Evolutionary conservation across 2,797 vertebrate genomes (phyloP).

Genomic region (Taenioides sp.): DNA sequence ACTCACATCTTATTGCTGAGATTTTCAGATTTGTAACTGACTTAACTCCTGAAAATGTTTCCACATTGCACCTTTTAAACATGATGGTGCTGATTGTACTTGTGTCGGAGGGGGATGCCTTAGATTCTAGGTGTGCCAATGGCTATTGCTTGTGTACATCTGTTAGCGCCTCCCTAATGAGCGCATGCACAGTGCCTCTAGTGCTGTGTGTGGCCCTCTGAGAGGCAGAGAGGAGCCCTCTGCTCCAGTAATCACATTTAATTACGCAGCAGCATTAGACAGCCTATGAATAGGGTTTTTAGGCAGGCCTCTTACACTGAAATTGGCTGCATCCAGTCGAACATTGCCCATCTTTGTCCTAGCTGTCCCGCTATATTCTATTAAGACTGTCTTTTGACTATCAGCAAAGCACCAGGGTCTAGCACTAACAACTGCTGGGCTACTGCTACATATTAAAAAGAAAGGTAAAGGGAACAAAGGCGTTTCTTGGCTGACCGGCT

Average conservation of each 20-base stretch:
- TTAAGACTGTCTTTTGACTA: constrained; percentile 81
- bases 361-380: constrained; percentile 73
- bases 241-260: constrained; percentile 87
- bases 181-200: constrained; percentile 64
- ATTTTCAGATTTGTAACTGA: constrained; percentile 16
- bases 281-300: constrained; percentile 80
- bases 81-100: constrained; percentile 38
- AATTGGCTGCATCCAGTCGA: constrained; percentile 78
- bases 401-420: constrained; percentile 70
- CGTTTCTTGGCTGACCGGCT: constrained; percentile 66
- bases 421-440: constrained; percentile 74
- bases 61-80: constrained; percentile 22
- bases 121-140: constrained; percentile 56
- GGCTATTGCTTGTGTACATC: constrained; percentile 70
- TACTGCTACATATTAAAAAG: constrained; percentile 77
- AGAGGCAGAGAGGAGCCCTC: constrained; percentile 71
- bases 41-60: constrained; percentile 20
- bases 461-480: constrained; percentile 68
- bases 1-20: constrained; percentile 27
- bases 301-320: constrained; percentile 78
- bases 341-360: constrained; percentile 85
- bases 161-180: constrained; percentile 77
- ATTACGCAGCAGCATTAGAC: constrained; percentile 81
- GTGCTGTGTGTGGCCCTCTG: constrained; percentile 77
- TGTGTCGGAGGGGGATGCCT: constrained; percentile 36